Conservation (phyloP, 2,113 vertebrate species). For the Silurus glanis region DNA sequence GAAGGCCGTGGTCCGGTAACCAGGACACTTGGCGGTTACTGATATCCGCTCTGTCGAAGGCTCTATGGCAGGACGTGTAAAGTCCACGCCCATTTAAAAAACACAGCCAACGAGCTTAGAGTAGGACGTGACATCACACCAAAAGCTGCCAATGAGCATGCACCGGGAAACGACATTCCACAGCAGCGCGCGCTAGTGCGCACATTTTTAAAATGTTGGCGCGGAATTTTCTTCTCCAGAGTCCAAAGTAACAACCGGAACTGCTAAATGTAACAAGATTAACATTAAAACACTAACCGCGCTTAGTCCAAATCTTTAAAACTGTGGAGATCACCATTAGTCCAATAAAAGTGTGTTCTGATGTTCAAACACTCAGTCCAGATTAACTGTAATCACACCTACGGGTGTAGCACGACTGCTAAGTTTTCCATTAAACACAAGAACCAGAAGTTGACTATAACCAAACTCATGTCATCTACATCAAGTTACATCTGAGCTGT, state of each 20-base stretch:
- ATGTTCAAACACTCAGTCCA: neutral
- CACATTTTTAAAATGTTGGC: constrained; percentile 78
- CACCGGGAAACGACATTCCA: constrained; percentile 51
- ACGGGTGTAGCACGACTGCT: neutral
- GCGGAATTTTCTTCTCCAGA: constrained; percentile 64
- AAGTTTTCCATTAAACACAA: neutral
- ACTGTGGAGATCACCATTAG: fast-evolving
- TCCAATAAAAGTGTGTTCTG: neutral
- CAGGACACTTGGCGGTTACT: constrained; percentile 62
- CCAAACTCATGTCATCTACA: neutral
- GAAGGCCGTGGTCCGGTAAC: neutral
- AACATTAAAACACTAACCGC: neutral
- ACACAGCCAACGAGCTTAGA: constrained; percentile 60
- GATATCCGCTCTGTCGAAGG: constrained; percentile 63
- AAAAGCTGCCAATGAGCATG: constrained; percentile 60
- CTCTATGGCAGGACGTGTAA: constrained; percentile 5
- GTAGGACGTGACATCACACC: neutral
- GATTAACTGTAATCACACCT: neutral
- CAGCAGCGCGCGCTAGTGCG: constrained; percentile 73
- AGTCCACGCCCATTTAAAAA: constrained; percentile 43
- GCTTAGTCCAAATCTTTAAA: neutral
- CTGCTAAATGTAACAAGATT: neutral
- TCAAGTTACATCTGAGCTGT: neutral
- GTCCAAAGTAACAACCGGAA: constrained; percentile 41
- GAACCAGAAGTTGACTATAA: no score